Conservation (phyloP, 2,888 invertebrate genomes). For the Watsonalla binaria region DNA sequence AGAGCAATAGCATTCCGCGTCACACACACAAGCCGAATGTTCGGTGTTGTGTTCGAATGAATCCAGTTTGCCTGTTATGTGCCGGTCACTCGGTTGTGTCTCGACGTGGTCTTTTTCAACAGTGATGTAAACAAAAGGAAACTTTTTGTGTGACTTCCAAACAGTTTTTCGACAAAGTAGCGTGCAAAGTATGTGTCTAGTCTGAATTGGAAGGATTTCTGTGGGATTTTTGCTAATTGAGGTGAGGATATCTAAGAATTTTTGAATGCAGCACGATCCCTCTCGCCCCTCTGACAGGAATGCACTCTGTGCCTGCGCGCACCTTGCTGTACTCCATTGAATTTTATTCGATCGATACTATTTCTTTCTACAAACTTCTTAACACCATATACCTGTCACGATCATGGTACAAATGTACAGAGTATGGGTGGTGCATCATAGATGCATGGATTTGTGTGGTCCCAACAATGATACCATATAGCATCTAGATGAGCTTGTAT, state of each 20-base stretch:
- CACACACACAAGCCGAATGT: constrained; percentile 47
- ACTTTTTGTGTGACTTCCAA: constrained; percentile 39
- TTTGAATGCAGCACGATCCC: constrained; percentile 61
- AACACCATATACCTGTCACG: not conserved
- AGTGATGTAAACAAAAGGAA: constrained; percentile 70
- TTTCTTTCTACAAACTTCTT: constrained; percentile 5
- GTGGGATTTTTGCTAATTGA: constrained; percentile 37
- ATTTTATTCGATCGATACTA: constrained; percentile 37
- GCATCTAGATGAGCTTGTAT: too few relatives aligned
- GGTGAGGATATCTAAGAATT: constrained; percentile 65
- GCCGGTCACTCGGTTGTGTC: constrained; percentile 57
- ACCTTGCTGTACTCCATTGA: constrained; percentile 59
- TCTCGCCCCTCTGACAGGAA: constrained; percentile 73
- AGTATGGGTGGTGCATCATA: too few relatives aligned
- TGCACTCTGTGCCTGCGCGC: constrained; percentile 62
- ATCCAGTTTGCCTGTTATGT: constrained; percentile 71
- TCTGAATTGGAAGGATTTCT: constrained; percentile 25
- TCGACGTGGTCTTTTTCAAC: constrained; percentile 36
- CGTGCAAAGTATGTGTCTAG: constrained; percentile 49
- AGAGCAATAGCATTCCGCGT: constrained; percentile 64
- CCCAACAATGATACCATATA: too few relatives aligned
- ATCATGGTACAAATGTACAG: too few relatives aligned
- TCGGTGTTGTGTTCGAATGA: constrained; percentile 21
- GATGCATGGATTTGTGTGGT: too few relatives aligned
- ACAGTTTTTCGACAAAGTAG: constrained; percentile 43